Evolutionary conservation across 1,140 invertebrate species (phyloP).

Genomic region (Drosophila watanabei): DNA sequence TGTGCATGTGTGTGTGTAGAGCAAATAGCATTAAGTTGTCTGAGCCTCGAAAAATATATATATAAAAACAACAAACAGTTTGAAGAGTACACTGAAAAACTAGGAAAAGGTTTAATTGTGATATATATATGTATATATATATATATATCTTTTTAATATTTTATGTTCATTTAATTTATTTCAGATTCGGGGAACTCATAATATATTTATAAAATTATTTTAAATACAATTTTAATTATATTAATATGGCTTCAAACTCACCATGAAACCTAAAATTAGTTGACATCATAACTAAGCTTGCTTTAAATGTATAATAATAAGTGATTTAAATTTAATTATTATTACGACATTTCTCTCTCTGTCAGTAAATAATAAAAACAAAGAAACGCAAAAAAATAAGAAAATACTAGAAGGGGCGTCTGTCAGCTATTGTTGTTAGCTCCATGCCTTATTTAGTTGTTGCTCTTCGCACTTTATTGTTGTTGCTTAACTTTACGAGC

Average conservation of each 20-base stretch:
- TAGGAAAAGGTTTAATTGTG: no score
- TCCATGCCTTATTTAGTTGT: constrained; percentile 77
- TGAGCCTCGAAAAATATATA: constrained; percentile 66
- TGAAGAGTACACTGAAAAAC: constrained; percentile 16
- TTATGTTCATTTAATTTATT: background rate
- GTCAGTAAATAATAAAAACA: constrained; percentile 16
- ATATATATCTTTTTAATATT: no score
- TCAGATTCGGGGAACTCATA: background rate
- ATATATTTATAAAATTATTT: background rate
- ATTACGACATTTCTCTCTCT: background rate
- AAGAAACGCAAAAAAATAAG: constrained; percentile 12
- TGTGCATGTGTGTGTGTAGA: constrained; percentile 34
- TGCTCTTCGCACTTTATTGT: constrained; percentile 63
- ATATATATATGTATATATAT: no score
- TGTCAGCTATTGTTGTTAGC: constrained; percentile 56
- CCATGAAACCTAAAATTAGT: background rate
- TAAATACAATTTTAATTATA: background rate
- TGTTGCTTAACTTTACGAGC: constrained; percentile 74
- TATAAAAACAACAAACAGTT: constrained; percentile 37
- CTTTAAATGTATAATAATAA: background rate
- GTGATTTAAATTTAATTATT: background rate
- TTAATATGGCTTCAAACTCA: background rate
- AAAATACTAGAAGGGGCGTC: constrained; percentile 1
- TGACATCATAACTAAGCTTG: background rate
- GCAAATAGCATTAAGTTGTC: constrained; percentile 83